Evolutionary conservation across 2,797 vertebrate species (phyloP).

Genomic region (Amphiprion clarkii): DNA sequence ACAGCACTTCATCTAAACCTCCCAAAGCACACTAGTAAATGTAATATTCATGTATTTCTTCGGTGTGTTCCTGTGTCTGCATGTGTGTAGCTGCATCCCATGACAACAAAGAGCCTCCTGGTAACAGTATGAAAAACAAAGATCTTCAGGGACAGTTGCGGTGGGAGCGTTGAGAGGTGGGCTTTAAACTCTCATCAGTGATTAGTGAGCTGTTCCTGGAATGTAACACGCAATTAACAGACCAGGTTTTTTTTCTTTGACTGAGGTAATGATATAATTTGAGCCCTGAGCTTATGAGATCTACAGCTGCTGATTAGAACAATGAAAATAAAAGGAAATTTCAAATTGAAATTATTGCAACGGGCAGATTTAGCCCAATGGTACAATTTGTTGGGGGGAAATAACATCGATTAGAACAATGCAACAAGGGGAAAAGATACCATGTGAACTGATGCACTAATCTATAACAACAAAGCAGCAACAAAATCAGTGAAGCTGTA

Average conservation of each 20-base stretch:
- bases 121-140: constrained; percentile 78
- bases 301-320: background rate
- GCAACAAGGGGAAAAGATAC: background rate
- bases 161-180: constrained; percentile 17
- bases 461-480: background rate
- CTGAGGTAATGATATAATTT: no score
- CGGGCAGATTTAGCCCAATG: no score
- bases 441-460: background rate
- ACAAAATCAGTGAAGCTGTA: background rate
- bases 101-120: constrained; percentile 71
- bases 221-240: constrained; percentile 27
- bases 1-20: background rate
- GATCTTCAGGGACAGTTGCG: constrained; percentile 54
- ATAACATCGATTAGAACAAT: no score
- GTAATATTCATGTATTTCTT: constrained; percentile 2
- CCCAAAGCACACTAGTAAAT: background rate
- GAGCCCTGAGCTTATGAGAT: no score
- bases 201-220: constrained; percentile 38
- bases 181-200: constrained; percentile 47
- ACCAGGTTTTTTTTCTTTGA: background rate
- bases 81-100: constrained; percentile 49
- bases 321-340: background rate
- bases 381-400: no score
- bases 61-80: constrained; percentile 24
- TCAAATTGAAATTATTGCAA: background rate